phyloP scores from a whole-genome alignment of 2,113 vertebrate species.

The Actenoides hombroni region DNA sequence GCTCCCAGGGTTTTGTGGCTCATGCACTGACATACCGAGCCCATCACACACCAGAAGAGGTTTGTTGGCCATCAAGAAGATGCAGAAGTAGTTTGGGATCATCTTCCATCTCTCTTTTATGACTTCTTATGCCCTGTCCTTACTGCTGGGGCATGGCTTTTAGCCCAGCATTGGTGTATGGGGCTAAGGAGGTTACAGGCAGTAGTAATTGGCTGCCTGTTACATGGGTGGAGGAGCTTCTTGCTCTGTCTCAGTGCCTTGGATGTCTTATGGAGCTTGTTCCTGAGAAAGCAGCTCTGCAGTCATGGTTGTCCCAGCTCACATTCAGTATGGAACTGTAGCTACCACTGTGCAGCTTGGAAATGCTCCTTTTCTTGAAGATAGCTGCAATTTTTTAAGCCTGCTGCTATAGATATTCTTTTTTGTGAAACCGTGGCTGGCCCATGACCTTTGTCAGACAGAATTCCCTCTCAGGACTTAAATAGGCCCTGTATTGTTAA shows the following conservation, averaged over 20 bases:
- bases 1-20: background rate
- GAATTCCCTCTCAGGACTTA: too few species aligned
- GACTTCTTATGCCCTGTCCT: background rate
- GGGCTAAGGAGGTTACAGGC: background rate
- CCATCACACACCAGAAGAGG: background rate
- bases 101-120: background rate
- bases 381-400: background rate
- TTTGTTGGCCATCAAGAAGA: background rate
- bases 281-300: background rate
- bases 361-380: background rate
- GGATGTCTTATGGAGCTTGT: background rate
- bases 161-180: background rate
- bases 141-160: background rate
- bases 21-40: background rate
- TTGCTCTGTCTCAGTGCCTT: background rate
- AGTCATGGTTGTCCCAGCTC: background rate
- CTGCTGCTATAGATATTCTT: background rate
- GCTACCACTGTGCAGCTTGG: too few species aligned
- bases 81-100: background rate
- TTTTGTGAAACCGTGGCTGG: background rate
- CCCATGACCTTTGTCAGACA: too few species aligned
- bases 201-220: rapidly evolving
- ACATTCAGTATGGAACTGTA: background rate
- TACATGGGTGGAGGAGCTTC: too few species aligned
- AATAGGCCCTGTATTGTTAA: too few species aligned